Evolutionary conservation across 2,888 invertebrate species (phyloP).

Genomic region (Prosapia bicincta): DNA sequence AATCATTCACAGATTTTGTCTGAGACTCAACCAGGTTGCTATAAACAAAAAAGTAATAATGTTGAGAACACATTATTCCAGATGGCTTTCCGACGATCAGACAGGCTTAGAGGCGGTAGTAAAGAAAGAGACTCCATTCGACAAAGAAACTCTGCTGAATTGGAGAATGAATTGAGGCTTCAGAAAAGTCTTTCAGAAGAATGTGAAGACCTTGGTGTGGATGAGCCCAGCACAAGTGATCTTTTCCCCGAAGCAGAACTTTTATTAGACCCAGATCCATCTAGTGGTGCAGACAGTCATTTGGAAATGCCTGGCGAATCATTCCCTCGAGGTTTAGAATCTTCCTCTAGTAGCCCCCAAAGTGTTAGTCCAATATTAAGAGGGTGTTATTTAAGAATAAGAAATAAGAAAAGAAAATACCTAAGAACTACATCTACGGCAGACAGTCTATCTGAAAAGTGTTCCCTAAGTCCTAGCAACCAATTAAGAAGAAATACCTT

Average conservation of each 20-base stretch:
- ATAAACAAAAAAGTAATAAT: slow-evolving; percentile 32
- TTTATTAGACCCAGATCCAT: slow-evolving; percentile 67
- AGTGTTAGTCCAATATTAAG: background rate
- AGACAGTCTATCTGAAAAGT: background rate
- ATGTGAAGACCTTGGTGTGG: slow-evolving; percentile 74
- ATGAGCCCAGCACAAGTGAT: slow-evolving; percentile 75
- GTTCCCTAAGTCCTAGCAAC: background rate
- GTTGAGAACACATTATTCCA: slow-evolving; percentile 37
- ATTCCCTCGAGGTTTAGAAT: slow-evolving; percentile 47
- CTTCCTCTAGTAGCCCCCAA: slow-evolving; percentile 45
- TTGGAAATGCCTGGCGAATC: slow-evolving; percentile 40
- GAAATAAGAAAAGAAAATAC: background rate
- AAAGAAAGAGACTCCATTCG: slow-evolving; percentile 38
- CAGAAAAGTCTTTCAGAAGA: slow-evolving; percentile 75
- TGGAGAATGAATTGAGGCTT: slow-evolving; percentile 54
- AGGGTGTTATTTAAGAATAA: background rate
- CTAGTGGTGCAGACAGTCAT: slow-evolving; percentile 47
- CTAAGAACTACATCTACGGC: background rate
- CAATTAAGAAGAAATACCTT: background rate
- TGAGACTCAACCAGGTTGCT: slow-evolving; percentile 21
- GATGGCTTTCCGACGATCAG: slow-evolving; percentile 34
- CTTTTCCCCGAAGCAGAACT: slow-evolving; percentile 74
- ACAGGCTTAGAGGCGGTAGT: slow-evolving; percentile 27
- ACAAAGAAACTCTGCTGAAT: slow-evolving; percentile 51
- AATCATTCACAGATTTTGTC: slow-evolving; percentile 8